Conservation (phyloP, 2,797 vertebrate genomes). For the Channa striata region DNA sequence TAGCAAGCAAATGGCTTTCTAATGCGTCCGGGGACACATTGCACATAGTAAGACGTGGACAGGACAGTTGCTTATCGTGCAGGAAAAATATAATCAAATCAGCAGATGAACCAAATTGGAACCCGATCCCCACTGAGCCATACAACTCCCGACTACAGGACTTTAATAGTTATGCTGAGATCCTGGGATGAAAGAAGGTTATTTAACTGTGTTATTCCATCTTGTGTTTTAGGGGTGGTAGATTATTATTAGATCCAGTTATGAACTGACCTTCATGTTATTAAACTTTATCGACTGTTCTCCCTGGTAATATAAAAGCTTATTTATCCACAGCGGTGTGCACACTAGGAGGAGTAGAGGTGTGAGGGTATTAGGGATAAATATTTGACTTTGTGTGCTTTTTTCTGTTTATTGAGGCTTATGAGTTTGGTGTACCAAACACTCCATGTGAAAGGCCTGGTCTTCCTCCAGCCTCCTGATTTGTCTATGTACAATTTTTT, state of each 20-base stretch:
- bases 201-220: slow-evolving; percentile 19
- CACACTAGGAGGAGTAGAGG: slow-evolving; percentile 30
- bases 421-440: slow-evolving; percentile 62
- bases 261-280: slow-evolving; percentile 51
- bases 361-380: slow-evolving; percentile 36
- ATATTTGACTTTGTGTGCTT: slow-evolving; percentile 74
- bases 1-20: not conserved
- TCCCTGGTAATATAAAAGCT: slow-evolving; percentile 46
- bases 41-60: not conserved
- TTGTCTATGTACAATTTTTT: slow-evolving; percentile 14
- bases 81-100: slow-evolving; percentile 4
- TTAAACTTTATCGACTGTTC: slow-evolving; percentile 42
- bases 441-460: slow-evolving; percentile 23
- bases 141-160: not conserved
- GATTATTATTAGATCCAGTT: slow-evolving; percentile 44
- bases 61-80: not conserved
- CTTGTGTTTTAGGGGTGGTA: slow-evolving; percentile 8
- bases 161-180: slow-evolving; percentile 5
- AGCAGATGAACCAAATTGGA: slow-evolving; percentile 14
- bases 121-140: slow-evolving; percentile 1
- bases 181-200: not conserved
- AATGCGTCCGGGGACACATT: not conserved
- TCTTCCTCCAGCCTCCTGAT: slow-evolving; percentile 10
- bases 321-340: slow-evolving; percentile 57
- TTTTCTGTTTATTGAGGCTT: slow-evolving; percentile 69